Conservation (phyloP, 2,797 vertebrate species). For the Chaetophractus vellerosus region DNA sequence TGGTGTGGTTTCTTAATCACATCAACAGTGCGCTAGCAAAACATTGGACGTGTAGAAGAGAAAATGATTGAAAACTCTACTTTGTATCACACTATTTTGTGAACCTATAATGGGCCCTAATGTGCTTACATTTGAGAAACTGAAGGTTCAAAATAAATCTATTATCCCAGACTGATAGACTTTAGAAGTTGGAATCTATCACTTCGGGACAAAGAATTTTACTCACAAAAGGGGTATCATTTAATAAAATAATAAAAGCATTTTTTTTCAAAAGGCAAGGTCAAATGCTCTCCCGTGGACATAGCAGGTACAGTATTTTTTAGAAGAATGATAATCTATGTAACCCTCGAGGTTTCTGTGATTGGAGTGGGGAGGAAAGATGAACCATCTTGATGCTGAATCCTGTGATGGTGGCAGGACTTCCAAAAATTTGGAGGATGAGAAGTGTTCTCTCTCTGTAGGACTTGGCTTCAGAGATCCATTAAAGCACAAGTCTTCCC, state of each 20-base stretch:
- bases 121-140: slow-evolving; percentile 35
- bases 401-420: background rate
- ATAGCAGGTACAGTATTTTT: background rate
- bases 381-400: background rate
- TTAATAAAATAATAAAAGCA: background rate
- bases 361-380: background rate
- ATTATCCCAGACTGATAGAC: background rate
- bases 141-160: slow-evolving; percentile 36
- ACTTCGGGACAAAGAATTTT: background rate
- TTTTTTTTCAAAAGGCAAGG: background rate
- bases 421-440: background rate
- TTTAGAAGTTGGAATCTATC: background rate
- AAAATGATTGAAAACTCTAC: background rate
- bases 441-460: background rate
- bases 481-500: background rate
- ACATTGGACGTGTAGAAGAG: background rate
- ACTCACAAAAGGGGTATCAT: background rate
- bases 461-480: background rate
- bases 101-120: background rate
- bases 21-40: slow-evolving; percentile 35
- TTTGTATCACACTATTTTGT: background rate
- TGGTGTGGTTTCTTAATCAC: slow-evolving; percentile 52
- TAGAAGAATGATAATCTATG: background rate
- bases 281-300: background rate
- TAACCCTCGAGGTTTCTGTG: background rate